Evolutionary conservation across 2,113 vertebrate species (phyloP).

Genomic region (Chionis minor): DNA sequence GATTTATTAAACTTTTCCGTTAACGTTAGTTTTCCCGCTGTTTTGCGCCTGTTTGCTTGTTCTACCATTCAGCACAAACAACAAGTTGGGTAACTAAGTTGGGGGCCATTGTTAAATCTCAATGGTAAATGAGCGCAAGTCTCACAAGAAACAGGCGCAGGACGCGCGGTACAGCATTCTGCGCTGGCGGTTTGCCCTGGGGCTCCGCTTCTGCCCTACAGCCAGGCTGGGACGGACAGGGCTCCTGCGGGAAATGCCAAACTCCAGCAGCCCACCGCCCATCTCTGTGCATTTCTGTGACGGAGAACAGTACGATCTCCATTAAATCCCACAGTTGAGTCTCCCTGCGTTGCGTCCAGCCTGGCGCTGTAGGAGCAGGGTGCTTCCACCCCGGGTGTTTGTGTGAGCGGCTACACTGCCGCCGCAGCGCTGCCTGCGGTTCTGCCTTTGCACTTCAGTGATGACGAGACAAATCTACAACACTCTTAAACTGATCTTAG

Average conservation of each 20-base stretch:
- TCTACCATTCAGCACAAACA: background rate
- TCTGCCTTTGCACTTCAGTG: background rate
- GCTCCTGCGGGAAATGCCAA: background rate
- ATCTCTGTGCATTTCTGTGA: background rate
- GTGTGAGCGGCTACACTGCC: accelerated
- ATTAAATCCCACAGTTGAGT: accelerated
- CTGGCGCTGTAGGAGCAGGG: accelerated
- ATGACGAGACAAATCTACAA: background rate
- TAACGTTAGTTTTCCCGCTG: background rate
- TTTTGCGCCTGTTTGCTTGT: background rate
- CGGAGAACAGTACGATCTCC: accelerated
- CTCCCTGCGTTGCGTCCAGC: background rate
- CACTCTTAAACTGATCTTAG: background rate
- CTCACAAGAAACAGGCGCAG: background rate
- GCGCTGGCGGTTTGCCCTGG: background rate
- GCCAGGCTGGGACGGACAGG: accelerated
- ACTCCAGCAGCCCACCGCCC: accelerated
- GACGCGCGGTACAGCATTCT: accelerated
- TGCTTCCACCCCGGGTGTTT: accelerated
- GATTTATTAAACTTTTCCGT: background rate
- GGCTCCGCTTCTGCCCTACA: background rate
- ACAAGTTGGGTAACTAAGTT: background rate
- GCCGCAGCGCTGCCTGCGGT: background rate
- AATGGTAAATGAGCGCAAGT: background rate
- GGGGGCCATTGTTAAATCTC: background rate